Evolutionary conservation across 1,140 invertebrate species (phyloP).

Genomic region (Cryptotermes secundus): DNA sequence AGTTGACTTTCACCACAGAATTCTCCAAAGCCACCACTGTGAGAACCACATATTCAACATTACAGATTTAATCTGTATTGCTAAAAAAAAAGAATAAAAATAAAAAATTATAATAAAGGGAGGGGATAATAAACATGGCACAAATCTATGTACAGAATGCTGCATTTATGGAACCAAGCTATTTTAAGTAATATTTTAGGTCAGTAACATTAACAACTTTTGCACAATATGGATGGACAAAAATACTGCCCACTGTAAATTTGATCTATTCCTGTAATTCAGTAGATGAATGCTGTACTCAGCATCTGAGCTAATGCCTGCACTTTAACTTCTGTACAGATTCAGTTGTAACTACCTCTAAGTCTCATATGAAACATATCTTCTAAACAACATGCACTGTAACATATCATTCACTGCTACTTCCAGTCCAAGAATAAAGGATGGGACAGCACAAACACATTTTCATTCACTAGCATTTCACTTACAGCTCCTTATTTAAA

Average conservation of each 20-base stretch:
- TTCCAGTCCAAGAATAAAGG: not conserved
- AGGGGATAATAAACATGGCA: not conserved
- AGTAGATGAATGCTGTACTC: not conserved
- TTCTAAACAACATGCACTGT: not conserved
- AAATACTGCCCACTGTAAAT: not conserved
- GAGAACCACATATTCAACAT: too few species aligned
- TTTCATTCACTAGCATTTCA: not conserved
- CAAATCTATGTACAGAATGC: slow-evolving; percentile 5
- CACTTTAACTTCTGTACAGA: not conserved
- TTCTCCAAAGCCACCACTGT: too few species aligned
- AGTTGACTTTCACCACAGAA: too few species aligned
- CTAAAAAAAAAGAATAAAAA: not conserved
- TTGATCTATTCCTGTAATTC: not conserved
- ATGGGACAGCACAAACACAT: not conserved
- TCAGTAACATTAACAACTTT: not conserved
- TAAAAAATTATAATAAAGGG: too few species aligned
- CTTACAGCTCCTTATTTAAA: not conserved
- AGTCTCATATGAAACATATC: not conserved
- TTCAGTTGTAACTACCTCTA: not conserved
- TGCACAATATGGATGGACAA: not conserved
- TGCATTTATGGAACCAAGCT: not conserved
- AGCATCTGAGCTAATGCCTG: not conserved
- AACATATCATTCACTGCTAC: not conserved
- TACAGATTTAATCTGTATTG: slow-evolving; percentile 13
- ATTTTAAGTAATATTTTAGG: not conserved